These are phyloP conservation scores for Eonycteris spelaea DNA, from an alignment of 2,113 vertebrate species.

Conservation along the genomic window DNA sequence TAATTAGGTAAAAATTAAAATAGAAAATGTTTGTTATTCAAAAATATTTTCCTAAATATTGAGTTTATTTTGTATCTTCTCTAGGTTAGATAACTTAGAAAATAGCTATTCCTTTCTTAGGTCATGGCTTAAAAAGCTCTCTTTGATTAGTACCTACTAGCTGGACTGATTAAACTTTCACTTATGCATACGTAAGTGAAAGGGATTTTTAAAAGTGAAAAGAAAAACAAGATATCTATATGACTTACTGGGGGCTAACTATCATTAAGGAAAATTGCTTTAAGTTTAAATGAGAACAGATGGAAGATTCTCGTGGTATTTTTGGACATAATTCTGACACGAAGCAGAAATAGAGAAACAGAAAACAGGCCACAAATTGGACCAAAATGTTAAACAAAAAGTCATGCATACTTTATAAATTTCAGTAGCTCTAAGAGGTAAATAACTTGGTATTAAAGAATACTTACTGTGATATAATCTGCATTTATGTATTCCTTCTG, in stretches of 20 bases:
- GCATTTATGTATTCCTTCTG: background rate
- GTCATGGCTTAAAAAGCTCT: background rate
- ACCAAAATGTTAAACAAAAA: conserved; percentile 7
- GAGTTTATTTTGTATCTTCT: background rate
- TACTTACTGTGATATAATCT: background rate
- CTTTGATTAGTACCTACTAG: background rate
- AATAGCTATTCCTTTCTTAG: background rate
- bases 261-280: conserved; percentile 47
- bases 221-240: background rate
- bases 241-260: conserved; percentile 30
- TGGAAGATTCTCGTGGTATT: conserved; percentile 20
- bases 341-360: conserved; percentile 19
- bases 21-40: background rate
- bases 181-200: background rate
- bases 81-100: background rate
- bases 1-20: background rate
- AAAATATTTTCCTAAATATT: conserved; percentile 12
- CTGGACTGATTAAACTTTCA: conserved; percentile 44
- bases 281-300: conserved; percentile 52
- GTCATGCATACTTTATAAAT: background rate
- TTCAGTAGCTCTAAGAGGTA: background rate
- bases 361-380: background rate
- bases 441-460: background rate
- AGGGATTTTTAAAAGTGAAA: conserved; percentile 20
- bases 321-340: background rate